phyloP scores from a whole-genome alignment of 2,888 invertebrate genomes.

The Keiferia lycopersicella region DNA sequence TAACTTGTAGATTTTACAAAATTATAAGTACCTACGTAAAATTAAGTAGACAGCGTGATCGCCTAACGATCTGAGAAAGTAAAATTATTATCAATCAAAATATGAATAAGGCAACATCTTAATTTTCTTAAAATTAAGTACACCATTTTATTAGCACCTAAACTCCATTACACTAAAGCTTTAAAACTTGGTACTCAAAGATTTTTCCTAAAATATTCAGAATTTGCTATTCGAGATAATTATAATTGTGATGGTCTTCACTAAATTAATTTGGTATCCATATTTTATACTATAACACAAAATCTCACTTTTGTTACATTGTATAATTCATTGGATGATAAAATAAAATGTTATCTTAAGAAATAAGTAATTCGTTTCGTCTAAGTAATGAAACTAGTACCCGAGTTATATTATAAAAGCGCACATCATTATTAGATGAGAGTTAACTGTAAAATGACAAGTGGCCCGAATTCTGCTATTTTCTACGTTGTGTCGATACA shows the following conservation, averaged over 20 bases:
- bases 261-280: slow-evolving; percentile 38
- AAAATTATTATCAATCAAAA: too few species aligned
- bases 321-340: slow-evolving; percentile 31
- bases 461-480: too few species aligned
- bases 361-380: slow-evolving; percentile 43
- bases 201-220: slow-evolving; percentile 21
- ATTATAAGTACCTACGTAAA: slow-evolving; percentile 23
- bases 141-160: slow-evolving; percentile 52
- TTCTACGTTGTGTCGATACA: too few species aligned
- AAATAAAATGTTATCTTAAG: slow-evolving; percentile 58
- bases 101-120: slow-evolving; percentile 18
- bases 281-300: slow-evolving; percentile 33
- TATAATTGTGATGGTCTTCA: slow-evolving; percentile 23
- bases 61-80: too few species aligned
- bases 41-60: slow-evolving; percentile 33
- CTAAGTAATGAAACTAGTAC: slow-evolving; percentile 36
- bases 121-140: slow-evolving; percentile 54
- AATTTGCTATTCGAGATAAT: slow-evolving; percentile 33
- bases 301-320: slow-evolving; percentile 58
- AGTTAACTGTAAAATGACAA: background rate
- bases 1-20: slow-evolving; percentile 18
- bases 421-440: slow-evolving; percentile 2
- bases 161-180: slow-evolving; percentile 43
- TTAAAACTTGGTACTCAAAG: slow-evolving; percentile 41
- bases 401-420: background rate